Base-by-base conservation (phyloP, 2,113 vertebrate species). In the Chascanopsetta lugubris region DNA sequence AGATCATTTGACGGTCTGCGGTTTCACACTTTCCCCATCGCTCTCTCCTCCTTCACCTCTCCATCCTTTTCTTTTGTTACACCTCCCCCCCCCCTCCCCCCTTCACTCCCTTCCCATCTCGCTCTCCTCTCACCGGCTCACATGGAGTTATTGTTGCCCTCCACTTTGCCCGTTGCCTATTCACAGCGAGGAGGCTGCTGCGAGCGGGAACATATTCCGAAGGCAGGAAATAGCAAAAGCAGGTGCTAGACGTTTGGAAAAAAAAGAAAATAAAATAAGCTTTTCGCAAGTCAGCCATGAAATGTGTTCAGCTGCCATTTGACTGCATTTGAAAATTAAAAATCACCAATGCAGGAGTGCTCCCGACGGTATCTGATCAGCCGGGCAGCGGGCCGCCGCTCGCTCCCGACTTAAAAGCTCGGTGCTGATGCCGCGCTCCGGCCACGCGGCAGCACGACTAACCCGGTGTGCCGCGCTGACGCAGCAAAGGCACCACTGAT, bases 1-100 rank as follows among this genome's bases (percentile, higher is more conserved):
- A 87, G 86, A 83, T 86, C 77, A 72, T 88, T 88, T 85, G 81
- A 85, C 63, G 59, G 60, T 80, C 69, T 6, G 30, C 76, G 69
- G 64, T 79, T 82, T 77, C 68, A 49, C 64, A 49, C 58, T 46
- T 20, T 27, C 61, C 21, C 18, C 18, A 20, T 71, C 61, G 71
- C 51, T 30, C 22, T 38, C 34, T 15, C 15, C 34, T 38, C 34
- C 13, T 42, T 38, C 11, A 46, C 26, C 18, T 63, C 34, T 59
- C 21, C 46, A 18, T 27, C 22, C n/a, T 43, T 26, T 1, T 25
- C 27, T 21, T 29, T 29, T 29, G 8, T 29, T 29, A 10, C 12
- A 10, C 12, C 29, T 30, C 29, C 8, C 34, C 12, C 34, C 12
- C 29, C 8, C 29, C 8, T 8, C 8, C 29, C 5, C 29, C 29